Evolutionary conservation across 2,797 vertebrate species (phyloP).

Genomic region (Pelodytes ibericus): DNA sequence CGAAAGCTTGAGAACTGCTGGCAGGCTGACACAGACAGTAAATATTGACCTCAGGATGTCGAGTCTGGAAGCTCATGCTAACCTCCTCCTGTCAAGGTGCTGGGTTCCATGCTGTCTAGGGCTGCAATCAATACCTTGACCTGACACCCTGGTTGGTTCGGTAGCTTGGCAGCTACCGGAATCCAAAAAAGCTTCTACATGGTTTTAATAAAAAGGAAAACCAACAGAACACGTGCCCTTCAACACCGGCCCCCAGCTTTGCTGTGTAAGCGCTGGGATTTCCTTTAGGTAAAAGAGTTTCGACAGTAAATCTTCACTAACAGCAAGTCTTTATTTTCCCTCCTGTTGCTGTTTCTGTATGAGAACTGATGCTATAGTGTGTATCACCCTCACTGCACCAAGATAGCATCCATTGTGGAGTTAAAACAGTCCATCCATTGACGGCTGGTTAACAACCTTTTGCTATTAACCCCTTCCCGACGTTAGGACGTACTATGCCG

Average conservation of each 20-base stretch:
- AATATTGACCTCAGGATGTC: constrained; percentile 56
- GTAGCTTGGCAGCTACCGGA: constrained; percentile 12
- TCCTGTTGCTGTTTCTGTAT: background rate
- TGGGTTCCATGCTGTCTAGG: constrained; percentile 43
- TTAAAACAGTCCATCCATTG: too few relatives aligned
- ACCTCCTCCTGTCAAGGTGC: constrained; percentile 23
- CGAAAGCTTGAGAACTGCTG: constrained; percentile 36
- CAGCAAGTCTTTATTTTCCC: background rate
- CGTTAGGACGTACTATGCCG: too few relatives aligned
- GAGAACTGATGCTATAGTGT: too few relatives aligned
- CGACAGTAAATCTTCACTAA: background rate
- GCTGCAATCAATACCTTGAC: constrained; percentile 37
- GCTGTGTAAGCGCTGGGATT: background rate
- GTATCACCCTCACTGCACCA: too few relatives aligned
- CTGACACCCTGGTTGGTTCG: constrained; percentile 14
- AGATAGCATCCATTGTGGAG: too few relatives aligned
- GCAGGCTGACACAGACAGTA: constrained; percentile 49
- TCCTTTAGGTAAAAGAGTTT: background rate
- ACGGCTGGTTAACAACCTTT: too few relatives aligned
- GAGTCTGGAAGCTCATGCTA: constrained; percentile 43
- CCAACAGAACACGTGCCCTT: background rate
- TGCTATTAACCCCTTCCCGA: too few relatives aligned
- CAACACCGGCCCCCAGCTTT: background rate
- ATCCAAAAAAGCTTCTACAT: background rate
- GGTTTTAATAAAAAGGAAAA: background rate